Conservation (phyloP, 1,140 invertebrate genomes). For the Drosophila oshimai region DNA sequence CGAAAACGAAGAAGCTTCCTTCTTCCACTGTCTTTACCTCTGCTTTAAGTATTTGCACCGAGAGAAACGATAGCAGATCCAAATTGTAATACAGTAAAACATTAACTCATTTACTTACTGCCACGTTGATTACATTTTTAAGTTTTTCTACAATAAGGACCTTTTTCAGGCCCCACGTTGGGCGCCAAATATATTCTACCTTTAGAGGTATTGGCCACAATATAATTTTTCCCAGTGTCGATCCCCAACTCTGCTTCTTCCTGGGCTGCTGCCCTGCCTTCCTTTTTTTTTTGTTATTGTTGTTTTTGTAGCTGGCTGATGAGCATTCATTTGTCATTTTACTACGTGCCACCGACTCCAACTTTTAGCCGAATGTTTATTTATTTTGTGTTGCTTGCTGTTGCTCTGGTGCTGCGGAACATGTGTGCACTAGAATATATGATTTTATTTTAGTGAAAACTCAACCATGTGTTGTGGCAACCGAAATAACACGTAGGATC, state of each 20-base stretch:
- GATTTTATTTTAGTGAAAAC: conserved; percentile 72
- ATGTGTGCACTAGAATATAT: conserved; percentile 73
- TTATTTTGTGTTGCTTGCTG: conserved; percentile 52
- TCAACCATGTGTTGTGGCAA: conserved; percentile 75
- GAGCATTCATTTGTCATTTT: conserved; percentile 81
- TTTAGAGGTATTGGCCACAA: no score
- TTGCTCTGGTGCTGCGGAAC: conserved; percentile 43
- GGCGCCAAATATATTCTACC: not conserved
- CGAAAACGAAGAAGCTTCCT: no score
- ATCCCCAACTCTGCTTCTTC: conserved; percentile 29
- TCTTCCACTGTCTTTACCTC: not conserved
- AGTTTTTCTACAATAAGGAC: no score
- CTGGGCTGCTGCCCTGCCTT: conserved; percentile 42
- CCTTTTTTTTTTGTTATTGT: no score
- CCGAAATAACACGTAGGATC: conserved; percentile 78
- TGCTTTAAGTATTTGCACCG: conserved; percentile 3
- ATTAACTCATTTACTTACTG: no score
- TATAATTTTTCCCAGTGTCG: not conserved
- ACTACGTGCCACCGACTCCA: conserved; percentile 77
- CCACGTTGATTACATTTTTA: no score
- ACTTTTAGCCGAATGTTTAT: conserved; percentile 70
- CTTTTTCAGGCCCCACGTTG: not conserved
- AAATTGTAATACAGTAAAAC: no score
- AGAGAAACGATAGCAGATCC: no score
- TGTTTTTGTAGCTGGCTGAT: conserved; percentile 48